Evolutionary conservation across 2,888 invertebrate genomes (phyloP), one percentile per base, ranked within the genome.

Genomic region (Phrixothrix hirtus): DNA sequence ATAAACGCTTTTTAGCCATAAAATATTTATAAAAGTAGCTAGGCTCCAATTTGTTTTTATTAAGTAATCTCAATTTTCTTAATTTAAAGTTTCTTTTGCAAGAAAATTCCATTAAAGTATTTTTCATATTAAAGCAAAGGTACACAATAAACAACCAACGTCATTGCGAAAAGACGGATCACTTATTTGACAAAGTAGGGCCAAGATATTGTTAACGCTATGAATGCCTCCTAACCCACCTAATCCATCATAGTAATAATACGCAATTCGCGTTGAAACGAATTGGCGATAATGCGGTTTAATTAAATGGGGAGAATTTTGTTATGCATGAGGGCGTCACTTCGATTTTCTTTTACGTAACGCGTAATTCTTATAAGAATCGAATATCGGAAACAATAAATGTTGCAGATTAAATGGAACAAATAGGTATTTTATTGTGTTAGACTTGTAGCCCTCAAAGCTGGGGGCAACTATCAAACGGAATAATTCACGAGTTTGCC

Each of bases 211-310:
- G 66, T 68, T 60, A 53, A 57, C 54, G 49, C 36, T 39, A 42
- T 58, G 61, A 60, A 65, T 67, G 66, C 57, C 59, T 57, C 53
- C 39, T 58, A 43, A 56, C 57, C 61, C 61, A 58, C 57, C 65
- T 67, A 70, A 71, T 71, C 71, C 68, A 71, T 71, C 71, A 70
- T 69, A 66, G 63, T 64, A 69, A 69, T 69, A 70, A 70, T 64
- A 61, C 61, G 59, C 63, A 65, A 64, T 63, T 63, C 60, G 60
- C 54, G 41, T 58, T 56, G 62, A n/a, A n/a, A n/a, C n/a, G n/a
- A n/a, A n/a, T n/a, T n/a, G n/a, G n/a, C n/a, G 55, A 55, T 59
- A 58, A 55, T 57, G 54, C 46, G 57, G 48, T 38, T 39, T 54
- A 50, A 60, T 55, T 60, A 60, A 42, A 17, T 46, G 14, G 46